These are phyloP conservation scores for Bucco capensis DNA, from an alignment of 2,113 vertebrate species.

Conservation along the genomic window DNA sequence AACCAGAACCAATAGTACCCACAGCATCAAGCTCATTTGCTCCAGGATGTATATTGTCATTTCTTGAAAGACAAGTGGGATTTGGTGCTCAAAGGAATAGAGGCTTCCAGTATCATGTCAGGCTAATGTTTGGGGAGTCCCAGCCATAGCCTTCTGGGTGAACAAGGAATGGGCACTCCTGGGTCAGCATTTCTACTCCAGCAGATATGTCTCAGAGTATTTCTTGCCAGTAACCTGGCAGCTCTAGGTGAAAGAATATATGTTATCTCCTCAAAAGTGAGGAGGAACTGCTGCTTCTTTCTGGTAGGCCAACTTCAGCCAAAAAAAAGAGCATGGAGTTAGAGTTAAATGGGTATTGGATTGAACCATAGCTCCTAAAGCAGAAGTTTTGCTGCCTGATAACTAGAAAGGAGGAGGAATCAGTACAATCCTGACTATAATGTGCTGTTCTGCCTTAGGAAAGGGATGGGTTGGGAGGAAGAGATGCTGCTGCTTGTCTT, in stretches of 20 bases:
- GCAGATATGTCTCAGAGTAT: neutral
- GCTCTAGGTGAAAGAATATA: neutral
- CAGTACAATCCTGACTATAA: neutral
- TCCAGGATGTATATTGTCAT: neutral
- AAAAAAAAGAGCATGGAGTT: neutral
- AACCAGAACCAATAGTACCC: neutral
- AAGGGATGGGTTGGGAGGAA: neutral
- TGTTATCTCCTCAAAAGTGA: neutral
- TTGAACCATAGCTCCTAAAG: neutral
- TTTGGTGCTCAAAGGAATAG: neutral
- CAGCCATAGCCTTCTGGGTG: rapidly evolving
- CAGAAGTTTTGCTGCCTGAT: neutral
- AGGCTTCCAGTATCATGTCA: neutral
- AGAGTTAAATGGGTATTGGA: neutral
- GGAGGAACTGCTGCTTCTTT: neutral
- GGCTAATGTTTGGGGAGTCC: neutral
- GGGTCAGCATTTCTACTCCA: neutral
- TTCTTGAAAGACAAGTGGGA: neutral
- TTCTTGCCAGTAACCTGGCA: neutral
- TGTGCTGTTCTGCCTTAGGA: neutral
- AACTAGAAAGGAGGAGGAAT: neutral
- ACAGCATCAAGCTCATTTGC: neutral
- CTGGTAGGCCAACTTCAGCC: neutral
- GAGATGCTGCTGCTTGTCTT: neutral
- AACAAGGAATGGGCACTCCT: neutral